Conservation (phyloP, 2,797 vertebrate species). For the Natrix natrix region DNA sequence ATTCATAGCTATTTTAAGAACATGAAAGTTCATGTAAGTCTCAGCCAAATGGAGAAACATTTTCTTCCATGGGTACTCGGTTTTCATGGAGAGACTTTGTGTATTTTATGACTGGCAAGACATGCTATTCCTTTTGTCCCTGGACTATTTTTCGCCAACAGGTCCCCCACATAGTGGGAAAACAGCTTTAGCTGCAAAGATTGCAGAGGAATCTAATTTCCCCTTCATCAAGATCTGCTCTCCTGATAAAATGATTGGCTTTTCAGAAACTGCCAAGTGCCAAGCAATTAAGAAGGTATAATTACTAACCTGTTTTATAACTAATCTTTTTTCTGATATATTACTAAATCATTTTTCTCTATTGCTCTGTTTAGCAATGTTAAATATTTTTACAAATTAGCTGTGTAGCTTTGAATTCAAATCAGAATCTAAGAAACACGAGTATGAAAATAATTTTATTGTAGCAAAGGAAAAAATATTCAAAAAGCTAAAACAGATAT, state of each 20-base stretch:
- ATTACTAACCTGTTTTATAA: not conserved
- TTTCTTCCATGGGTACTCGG: not conserved
- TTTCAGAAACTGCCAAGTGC: constrained; percentile 94
- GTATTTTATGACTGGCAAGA: constrained; percentile 10
- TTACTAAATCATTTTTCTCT: not conserved
- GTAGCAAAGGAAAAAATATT: not conserved
- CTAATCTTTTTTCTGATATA: not conserved
- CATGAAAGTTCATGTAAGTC: not conserved
- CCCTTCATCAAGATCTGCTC: constrained; percentile 99
- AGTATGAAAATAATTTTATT: not conserved
- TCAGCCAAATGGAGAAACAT: not conserved
- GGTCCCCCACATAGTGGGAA: constrained; percentile 95
- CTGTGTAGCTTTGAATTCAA: not conserved
- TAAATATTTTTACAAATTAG: not conserved
- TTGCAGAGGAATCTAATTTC: constrained; percentile 91
- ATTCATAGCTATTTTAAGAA: not conserved
- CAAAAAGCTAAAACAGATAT: not conserved
- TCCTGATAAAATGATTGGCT: constrained; percentile 96
- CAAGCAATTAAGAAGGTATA: constrained; percentile 97
- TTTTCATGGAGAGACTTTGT: not conserved
- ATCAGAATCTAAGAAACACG: not conserved
- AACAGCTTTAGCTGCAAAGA: constrained; percentile 90
- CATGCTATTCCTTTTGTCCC: not conserved
- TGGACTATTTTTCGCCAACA: constrained; percentile 52
- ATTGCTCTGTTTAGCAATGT: not conserved